Evolutionary conservation across 53 echinoderm and acorn worm species (phyloP).

Genomic region (Temnopleurus reevesii): DNA sequence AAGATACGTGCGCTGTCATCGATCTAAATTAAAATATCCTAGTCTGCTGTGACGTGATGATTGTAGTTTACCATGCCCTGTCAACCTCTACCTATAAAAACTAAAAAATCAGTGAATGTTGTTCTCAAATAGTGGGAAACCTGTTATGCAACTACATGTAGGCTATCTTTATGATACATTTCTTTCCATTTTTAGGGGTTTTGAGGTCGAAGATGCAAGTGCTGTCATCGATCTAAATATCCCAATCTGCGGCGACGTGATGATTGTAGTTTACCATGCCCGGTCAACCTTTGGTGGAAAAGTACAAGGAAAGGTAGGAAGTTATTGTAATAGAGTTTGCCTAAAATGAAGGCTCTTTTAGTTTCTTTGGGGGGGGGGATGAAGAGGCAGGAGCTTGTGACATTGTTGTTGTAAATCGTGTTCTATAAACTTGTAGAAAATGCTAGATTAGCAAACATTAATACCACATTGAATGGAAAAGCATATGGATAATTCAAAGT

Average conservation of each 20-base stretch:
- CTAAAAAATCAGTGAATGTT: too few species aligned
- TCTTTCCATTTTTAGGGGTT: conserved; percentile 68
- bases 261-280: conserved; percentile 90
- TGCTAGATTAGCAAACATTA: too few species aligned
- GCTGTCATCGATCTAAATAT: conserved; percentile 79
- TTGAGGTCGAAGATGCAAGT: conserved; percentile 77
- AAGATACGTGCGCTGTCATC: conserved; percentile 77
- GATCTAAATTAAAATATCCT: too few species aligned
- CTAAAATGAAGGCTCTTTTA: too few species aligned
- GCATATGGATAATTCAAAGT: too few species aligned
- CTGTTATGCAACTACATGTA: neutral
- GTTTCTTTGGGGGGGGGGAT: too few species aligned
- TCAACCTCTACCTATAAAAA: too few species aligned
- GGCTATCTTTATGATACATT: neutral
- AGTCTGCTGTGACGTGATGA: conserved; percentile 79
- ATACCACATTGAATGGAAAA: too few species aligned
- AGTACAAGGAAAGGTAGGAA: conserved; percentile 95
- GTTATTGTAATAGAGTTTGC: too few species aligned
- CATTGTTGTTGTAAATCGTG: too few species aligned
- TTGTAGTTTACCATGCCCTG: conserved; percentile 94
- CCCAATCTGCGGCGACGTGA: conserved; percentile 79
- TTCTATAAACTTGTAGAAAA: too few species aligned
- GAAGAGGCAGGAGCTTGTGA: too few species aligned
- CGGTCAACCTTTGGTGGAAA: conserved; percentile 99
- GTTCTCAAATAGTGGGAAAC: neutral